Conservation (phyloP, 2,888 invertebrate genomes). For the Limnephilus rhombicus region DNA sequence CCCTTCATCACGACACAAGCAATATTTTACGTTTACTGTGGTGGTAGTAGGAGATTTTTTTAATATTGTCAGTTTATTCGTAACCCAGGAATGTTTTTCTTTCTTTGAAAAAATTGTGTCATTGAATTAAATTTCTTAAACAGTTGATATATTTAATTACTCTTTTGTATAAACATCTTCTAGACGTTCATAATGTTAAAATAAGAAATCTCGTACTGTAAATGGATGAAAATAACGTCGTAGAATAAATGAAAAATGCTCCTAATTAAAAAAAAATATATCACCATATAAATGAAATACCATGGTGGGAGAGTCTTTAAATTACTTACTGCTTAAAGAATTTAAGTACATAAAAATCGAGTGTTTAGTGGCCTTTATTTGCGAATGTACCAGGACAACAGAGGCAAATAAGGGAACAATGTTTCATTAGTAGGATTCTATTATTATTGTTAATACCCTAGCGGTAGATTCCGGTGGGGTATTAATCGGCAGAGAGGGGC, state of each 20-base stretch:
- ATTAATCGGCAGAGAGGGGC: not conserved
- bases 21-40: no score
- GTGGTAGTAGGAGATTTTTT: no score
- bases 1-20: no score
- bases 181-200: no score
- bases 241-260: not conserved
- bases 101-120: no score
- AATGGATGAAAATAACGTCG: no score
- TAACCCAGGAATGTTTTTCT: no score
- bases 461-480: not conserved
- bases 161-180: no score
- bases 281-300: not conserved
- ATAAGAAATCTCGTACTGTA: no score
- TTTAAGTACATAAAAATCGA: not conserved
- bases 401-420: not conserved
- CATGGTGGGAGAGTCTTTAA: not conserved
- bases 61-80: no score
- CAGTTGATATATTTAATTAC: no score
- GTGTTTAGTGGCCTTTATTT: not conserved
- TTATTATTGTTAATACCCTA: slow-evolving; percentile 1
- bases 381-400: not conserved
- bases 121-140: no score
- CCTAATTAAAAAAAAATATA: not conserved
- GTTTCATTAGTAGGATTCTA: not conserved
- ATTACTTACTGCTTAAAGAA: not conserved